These are phyloP conservation scores for Eudasyphora cyanicolor DNA, from an alignment of 2,888 invertebrate genomes.

Conservation along the genomic window DNA sequence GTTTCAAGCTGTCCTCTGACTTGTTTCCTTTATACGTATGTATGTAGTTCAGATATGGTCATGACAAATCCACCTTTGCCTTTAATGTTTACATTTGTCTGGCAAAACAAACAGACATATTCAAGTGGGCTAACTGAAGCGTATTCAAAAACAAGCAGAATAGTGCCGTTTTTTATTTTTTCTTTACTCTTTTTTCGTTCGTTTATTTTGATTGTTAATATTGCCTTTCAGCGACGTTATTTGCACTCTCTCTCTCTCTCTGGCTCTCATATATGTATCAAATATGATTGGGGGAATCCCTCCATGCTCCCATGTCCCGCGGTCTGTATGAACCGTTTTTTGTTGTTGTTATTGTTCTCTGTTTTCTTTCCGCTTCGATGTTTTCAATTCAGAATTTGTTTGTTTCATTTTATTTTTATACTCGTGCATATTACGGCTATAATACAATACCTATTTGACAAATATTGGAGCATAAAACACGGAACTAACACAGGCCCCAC, in stretches of 20 bases:
- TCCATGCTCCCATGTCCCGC: neutral
- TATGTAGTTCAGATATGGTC: neutral
- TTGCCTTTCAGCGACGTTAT: conserved; percentile 26
- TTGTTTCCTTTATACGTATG: no score
- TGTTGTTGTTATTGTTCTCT: neutral
- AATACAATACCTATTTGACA: neutral
- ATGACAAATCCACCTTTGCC: neutral
- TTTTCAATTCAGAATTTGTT: conserved; percentile 15
- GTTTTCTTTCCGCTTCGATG: neutral
- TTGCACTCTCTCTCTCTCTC: conserved; percentile 1
- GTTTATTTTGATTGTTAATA: conserved; percentile 29
- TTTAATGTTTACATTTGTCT: conserved; percentile 19
- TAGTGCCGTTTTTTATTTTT: neutral
- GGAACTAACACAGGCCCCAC: neutral
- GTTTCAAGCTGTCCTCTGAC: neutral
- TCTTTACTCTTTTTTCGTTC: neutral
- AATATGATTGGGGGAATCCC: neutral
- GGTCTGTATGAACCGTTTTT: conserved; percentile 9
- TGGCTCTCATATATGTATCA: neutral
- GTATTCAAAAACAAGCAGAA: neutral
- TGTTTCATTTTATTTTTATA: conserved; percentile 4
- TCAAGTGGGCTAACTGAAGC: conserved; percentile 2
- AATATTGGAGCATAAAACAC: neutral
- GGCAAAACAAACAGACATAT: conserved; percentile 3
- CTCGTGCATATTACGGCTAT: neutral